Percentiles rank a stretch among this genome's conserved stretches.
phyloP scores from a whole-genome alignment of 2,113 vertebrate species.

The Atrichornis clamosus region DNA sequence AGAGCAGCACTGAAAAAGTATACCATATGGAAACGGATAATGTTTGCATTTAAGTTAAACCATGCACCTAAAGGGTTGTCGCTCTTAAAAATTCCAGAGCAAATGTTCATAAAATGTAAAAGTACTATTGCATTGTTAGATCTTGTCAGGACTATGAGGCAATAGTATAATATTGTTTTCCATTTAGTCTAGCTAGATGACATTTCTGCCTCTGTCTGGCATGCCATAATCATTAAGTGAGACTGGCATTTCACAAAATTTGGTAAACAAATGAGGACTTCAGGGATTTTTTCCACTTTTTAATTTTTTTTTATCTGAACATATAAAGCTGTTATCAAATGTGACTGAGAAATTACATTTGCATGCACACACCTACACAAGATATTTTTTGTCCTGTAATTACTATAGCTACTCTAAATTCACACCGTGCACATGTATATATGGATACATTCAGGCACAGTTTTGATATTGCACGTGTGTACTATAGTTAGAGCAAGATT shows the following conservation, averaged over 20 bases:
- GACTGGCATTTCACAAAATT: not conserved
- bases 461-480: not conserved
- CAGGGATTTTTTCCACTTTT: not conserved
- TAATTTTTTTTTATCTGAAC: not conserved
- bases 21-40: not conserved
- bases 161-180: constrained; percentile 3
- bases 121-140: not conserved
- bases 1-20: not conserved
- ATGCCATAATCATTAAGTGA: not conserved
- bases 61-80: not conserved
- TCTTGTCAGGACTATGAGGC: not conserved
- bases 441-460: not conserved
- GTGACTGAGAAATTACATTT: not conserved
- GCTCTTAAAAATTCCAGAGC: not conserved
- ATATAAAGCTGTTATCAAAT: not conserved
- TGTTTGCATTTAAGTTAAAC: not conserved
- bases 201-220: not conserved
- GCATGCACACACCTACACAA: not conserved
- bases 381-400: not conserved
- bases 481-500: not conserved
- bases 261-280: not conserved
- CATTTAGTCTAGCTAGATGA: constrained; percentile 6
- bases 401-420: not conserved
- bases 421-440: not conserved
- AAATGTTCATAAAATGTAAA: not conserved